Conservation (phyloP, 2,888 invertebrate species). For the Crematogaster levior region DNA sequence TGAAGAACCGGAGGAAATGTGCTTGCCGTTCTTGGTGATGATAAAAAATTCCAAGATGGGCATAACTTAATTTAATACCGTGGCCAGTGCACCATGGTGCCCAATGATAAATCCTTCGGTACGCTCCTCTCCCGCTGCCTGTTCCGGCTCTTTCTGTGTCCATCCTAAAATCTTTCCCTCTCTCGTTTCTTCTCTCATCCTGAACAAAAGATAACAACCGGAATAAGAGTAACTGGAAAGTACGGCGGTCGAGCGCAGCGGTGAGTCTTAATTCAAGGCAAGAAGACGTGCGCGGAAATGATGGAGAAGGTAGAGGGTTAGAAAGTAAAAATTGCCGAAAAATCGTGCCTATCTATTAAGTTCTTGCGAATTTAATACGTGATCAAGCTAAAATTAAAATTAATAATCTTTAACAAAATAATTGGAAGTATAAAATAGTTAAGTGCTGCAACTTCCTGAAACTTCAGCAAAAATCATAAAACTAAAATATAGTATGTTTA, state of each 20-base stretch:
- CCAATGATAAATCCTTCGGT: slow-evolving; percentile 77
- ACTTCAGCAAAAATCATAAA: neutral
- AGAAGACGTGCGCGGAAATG: slow-evolving; percentile 46
- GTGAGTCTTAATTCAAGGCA: slow-evolving; percentile 70
- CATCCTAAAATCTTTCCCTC: slow-evolving; percentile 47
- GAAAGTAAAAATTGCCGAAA: slow-evolving; percentile 22
- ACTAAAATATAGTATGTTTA: too few relatives aligned
- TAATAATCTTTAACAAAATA: neutral
- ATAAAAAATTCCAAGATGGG: slow-evolving; percentile 76
- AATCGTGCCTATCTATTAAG: neutral
- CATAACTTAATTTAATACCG: slow-evolving; percentile 81
- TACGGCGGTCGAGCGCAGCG: slow-evolving; percentile 50
- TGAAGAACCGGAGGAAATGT: slow-evolving; percentile 18
- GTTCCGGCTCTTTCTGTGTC: slow-evolving; percentile 45
- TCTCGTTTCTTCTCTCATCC: slow-evolving; percentile 51
- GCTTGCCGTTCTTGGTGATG: slow-evolving; percentile 64
- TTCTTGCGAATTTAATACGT: neutral
- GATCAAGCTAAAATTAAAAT: neutral
- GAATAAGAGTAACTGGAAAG: slow-evolving; percentile 69
- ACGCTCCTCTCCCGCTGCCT: slow-evolving; percentile 50
- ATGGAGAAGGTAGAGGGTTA: slow-evolving; percentile 4
- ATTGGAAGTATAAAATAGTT: neutral
- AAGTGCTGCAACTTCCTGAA: neutral
- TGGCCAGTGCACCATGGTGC: slow-evolving; percentile 66
- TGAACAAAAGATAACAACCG: slow-evolving; percentile 78